These are phyloP conservation scores for Portevinia maculata DNA, from an alignment of 2,888 invertebrate species.

Conservation along the genomic window DNA sequence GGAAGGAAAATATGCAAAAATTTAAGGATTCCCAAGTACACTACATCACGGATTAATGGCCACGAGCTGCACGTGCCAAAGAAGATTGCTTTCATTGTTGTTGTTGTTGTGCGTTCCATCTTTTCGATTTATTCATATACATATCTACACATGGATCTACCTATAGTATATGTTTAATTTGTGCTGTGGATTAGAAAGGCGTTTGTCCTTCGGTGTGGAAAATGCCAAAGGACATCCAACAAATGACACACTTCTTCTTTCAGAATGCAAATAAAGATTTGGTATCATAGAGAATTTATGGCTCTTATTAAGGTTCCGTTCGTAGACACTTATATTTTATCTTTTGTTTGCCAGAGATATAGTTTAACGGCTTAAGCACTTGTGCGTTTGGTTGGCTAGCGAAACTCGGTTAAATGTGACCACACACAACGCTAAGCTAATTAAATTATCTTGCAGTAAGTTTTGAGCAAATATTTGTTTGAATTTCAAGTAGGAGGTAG, in stretches of 20 bases:
- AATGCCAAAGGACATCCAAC: conserved; percentile 14
- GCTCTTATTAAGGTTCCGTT: not conserved
- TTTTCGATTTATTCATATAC: not conserved
- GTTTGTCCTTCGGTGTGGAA: conserved; percentile 21
- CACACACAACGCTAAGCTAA: conserved; percentile 21
- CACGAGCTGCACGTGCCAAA: conserved; percentile 69
- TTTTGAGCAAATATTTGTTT: conserved; percentile 35
- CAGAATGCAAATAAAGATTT: not conserved
- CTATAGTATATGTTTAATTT: no score
- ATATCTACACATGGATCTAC: conserved; percentile 9
- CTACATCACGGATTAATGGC: conserved; percentile 54
- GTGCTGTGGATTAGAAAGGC: conserved; percentile 20
- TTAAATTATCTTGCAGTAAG: conserved; percentile 28
- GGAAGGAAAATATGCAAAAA: conserved; percentile 21
- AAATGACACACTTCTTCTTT: conserved; percentile 37
- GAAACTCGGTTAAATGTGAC: conserved; percentile 28
- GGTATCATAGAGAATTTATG: conserved; percentile 15
- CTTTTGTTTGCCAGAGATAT: conserved; percentile 30
- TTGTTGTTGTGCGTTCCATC: conserved; percentile 7
- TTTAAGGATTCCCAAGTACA: conserved; percentile 43
- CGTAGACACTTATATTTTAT: not conserved
- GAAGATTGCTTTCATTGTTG: conserved; percentile 46
- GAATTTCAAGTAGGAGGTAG: no score
- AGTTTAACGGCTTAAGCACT: not conserved
- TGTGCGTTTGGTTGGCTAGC: not conserved